Percentiles rank a stretch among this genome's conserved stretches.
Evolutionary conservation across 2,113 vertebrate species (phyloP).

Genomic region (Sciurus niger): DNA sequence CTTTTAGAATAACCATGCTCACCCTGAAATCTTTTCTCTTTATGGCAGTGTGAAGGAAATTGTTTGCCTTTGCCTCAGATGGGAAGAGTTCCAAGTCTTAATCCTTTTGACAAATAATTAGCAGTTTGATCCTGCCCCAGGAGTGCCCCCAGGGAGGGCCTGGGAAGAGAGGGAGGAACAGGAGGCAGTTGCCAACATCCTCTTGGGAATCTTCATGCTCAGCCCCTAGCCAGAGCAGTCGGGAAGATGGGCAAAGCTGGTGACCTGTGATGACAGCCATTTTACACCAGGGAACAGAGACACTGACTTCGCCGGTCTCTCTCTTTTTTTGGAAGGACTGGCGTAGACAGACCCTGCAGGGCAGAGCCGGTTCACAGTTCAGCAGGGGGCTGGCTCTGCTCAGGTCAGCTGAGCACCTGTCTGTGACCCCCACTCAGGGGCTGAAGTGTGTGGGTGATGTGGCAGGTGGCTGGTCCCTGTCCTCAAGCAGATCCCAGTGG

Average conservation of each 20-base stretch:
- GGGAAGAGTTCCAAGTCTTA: constrained; percentile 43
- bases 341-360: background rate
- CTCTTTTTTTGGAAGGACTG: background rate
- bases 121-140: background rate
- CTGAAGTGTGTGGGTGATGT: background rate
- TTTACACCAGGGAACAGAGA: background rate
- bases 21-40: background rate
- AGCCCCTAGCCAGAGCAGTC: background rate
- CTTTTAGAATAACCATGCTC: background rate
- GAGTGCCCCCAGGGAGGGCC: background rate
- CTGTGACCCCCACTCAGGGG: background rate
- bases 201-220: background rate
- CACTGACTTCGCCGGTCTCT: background rate
- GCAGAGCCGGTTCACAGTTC: background rate
- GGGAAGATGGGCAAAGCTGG: background rate
- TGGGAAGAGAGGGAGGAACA: background rate
- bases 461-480: accelerated
- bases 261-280: background rate
- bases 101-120: constrained; percentile 56
- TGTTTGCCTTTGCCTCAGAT: constrained; percentile 7
- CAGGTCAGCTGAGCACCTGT: background rate
- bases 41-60: background rate
- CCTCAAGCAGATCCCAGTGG: background rate
- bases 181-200: background rate
- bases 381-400: background rate